phyloP scores from a whole-genome alignment of 2,113 vertebrate species.

The Copsychus sechellarum region DNA sequence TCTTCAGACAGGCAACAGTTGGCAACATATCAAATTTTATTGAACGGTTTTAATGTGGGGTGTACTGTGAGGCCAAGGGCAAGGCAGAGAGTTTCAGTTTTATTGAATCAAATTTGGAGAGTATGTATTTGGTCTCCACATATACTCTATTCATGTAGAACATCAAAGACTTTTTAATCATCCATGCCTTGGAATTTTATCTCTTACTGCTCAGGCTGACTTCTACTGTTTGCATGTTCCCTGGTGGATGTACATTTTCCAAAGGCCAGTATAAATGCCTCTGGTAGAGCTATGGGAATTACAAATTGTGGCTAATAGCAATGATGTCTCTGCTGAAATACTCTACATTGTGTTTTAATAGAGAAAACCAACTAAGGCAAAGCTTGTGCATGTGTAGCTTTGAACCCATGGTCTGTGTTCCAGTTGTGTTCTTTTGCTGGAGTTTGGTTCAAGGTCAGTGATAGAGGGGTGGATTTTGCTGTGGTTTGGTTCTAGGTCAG shows the following conservation, averaged over 20 bases:
- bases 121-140: background rate
- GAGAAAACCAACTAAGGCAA: background rate
- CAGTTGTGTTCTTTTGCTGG: background rate
- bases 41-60: constrained; percentile 47
- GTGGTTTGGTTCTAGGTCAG: background rate
- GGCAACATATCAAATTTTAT: constrained; percentile 47
- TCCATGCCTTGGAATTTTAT: constrained; percentile 8
- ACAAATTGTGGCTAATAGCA: background rate
- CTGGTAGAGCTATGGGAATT: background rate
- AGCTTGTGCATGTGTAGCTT: background rate
- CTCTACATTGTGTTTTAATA: background rate
- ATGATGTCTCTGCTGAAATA: background rate
- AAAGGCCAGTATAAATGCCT: background rate
- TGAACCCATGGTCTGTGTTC: background rate
- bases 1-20: constrained; percentile 35
- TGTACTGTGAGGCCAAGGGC: background rate
- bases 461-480: background rate
- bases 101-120: constrained; percentile 43
- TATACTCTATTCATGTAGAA: background rate
- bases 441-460: background rate
- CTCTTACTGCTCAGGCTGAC: background rate
- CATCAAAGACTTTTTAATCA: constrained; percentile 18
- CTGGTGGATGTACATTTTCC: background rate
- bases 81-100: constrained; percentile 8
- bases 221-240: background rate